Evolutionary conservation across 2,888 invertebrate genomes (phyloP).

Genomic region (Opisthograptis luteolata): DNA sequence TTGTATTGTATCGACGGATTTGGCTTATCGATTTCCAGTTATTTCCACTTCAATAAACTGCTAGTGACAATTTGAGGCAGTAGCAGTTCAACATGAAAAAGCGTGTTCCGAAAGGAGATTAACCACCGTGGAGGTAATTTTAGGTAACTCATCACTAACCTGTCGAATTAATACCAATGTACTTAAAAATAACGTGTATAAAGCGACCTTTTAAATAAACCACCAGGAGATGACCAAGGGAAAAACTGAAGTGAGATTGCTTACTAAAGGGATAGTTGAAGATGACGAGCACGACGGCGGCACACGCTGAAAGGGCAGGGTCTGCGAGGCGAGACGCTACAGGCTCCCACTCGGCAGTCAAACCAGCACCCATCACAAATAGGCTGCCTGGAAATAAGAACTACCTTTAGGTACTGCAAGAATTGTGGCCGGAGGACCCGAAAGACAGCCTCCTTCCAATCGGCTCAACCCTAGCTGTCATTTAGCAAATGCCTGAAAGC

Average conservation of each 20-base stretch:
- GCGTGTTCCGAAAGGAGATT: constrained; percentile 9
- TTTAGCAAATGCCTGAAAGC: no score
- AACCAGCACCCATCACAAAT: constrained; percentile 87
- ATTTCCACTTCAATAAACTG: constrained; percentile 42
- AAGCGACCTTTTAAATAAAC: no score
- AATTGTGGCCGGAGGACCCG: no score
- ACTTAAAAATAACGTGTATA: neutral
- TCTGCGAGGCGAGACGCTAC: constrained; percentile 85
- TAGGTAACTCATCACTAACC: neutral
- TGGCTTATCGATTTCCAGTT: constrained; percentile 39
- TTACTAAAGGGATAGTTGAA: constrained; percentile 92
- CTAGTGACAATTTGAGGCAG: constrained; percentile 15
- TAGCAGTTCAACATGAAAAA: constrained; percentile 14
- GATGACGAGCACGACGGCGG: constrained; percentile 87
- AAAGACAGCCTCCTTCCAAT: no score
- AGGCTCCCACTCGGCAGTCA: constrained; percentile 76
- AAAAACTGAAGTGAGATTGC: constrained; percentile 35
- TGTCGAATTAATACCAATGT: neutral
- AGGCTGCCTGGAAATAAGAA: constrained; percentile 84
- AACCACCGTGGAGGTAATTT: constrained; percentile 1
- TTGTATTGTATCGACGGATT: constrained; percentile 28
- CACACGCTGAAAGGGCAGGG: constrained; percentile 90
- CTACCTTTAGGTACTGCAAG: no score
- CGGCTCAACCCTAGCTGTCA: no score
- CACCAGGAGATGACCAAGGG: no score